Evolutionary conservation across 2,113 vertebrate genomes (phyloP).

Genomic region (Tachysurus vachellii): DNA sequence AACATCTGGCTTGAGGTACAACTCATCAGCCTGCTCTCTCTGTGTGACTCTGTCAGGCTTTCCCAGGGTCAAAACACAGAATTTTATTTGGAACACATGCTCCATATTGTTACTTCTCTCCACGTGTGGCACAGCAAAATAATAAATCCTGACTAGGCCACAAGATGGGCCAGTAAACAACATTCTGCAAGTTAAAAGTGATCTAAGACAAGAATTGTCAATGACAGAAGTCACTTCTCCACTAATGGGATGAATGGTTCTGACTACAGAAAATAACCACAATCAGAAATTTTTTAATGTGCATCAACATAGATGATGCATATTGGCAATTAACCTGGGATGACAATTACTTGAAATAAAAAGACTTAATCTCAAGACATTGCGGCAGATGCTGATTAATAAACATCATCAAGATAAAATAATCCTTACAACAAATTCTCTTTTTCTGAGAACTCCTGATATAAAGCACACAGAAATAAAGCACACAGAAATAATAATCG

Average conservation of each 20-base stretch:
- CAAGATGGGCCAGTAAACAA: conserved; percentile 25
- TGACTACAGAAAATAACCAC: not conserved
- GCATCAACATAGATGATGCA: no score
- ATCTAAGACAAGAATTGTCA: not conserved
- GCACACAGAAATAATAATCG: not conserved
- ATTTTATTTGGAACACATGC: conserved; percentile 21
- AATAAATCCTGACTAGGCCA: conserved; percentile 31
- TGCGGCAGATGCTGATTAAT: not conserved
- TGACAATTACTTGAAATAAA: not conserved
- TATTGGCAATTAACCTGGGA: no score
- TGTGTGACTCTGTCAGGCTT: conserved; percentile 14
- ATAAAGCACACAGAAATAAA: not conserved
- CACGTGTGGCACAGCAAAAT: not conserved
- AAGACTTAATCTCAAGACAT: not conserved
- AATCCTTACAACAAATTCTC: not conserved
- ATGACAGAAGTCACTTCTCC: not conserved
- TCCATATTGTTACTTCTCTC: conserved; percentile 7
- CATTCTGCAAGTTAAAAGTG: not conserved
- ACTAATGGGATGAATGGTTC: not conserved
- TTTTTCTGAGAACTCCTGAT: not conserved
- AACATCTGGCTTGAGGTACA: conserved; percentile 42
- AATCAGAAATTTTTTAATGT: not conserved
- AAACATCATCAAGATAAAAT: not conserved
- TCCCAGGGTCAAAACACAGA: conserved; percentile 26
- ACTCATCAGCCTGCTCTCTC: conserved; percentile 8